These are phyloP conservation scores for Anolis carolinensis DNA, from an alignment of 2,113 vertebrate genomes.

Conservation along the genomic window DNA sequence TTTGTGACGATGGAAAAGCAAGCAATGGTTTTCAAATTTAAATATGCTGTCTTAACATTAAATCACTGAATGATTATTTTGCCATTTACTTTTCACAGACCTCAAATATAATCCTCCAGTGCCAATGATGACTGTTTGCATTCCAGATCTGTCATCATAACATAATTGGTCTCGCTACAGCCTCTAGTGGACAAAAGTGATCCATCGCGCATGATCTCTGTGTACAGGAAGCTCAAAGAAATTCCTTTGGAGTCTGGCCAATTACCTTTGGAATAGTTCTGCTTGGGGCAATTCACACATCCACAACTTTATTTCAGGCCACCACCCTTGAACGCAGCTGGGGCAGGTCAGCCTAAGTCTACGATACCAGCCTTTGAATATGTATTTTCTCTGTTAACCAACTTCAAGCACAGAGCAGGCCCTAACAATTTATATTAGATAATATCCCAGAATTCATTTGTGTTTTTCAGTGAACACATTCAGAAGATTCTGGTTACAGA, in stretches of 20 bases:
- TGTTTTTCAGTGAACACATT: background rate
- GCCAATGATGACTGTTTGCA: constrained; percentile 53
- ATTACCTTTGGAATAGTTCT: constrained; percentile 2
- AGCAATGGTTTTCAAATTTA: constrained; percentile 36
- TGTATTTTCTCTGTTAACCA: background rate
- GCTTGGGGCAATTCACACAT: background rate
- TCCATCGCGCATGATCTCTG: background rate
- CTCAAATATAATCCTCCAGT: constrained; percentile 55
- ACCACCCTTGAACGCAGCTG: background rate
- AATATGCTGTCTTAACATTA: constrained; percentile 11
- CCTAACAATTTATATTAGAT: background rate
- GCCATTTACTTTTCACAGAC: constrained; percentile 33
- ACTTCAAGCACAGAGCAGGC: background rate
- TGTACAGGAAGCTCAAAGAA: background rate
- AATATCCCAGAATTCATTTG: background rate
- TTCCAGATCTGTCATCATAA: constrained; percentile 54
- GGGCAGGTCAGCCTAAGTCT: background rate
- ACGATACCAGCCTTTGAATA: background rate
- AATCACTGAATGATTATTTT: constrained; percentile 52
- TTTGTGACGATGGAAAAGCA: constrained; percentile 15
- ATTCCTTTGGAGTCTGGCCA: background rate
- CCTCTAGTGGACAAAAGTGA: constrained; percentile 80
- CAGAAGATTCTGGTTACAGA: background rate
- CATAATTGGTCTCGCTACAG: constrained; percentile 81
- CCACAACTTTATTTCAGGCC: constrained; percentile 13